Percentiles rank a stretch among this genome's conserved stretches.
These are phyloP conservation scores for Brachionus asplanchnoidis DNA, from an alignment of 1,140 invertebrate species.

Conservation along the genomic window DNA sequence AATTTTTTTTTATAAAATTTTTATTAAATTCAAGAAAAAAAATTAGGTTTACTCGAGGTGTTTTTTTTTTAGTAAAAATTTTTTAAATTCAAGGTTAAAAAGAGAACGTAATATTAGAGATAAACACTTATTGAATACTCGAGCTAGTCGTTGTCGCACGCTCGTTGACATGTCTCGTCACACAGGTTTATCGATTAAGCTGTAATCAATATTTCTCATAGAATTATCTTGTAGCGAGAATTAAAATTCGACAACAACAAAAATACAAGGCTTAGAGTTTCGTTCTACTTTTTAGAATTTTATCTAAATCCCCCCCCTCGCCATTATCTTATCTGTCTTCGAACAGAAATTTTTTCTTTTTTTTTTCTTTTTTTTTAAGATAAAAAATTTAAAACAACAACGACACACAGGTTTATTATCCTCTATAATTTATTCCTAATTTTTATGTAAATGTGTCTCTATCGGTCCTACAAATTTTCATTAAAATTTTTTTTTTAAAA, in stretches of 20 bases:
- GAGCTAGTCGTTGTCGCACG: not conserved
- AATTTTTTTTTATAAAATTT: too few species aligned
- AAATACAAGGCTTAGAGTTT: not conserved
- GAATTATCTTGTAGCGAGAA: not conserved
- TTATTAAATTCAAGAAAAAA: too few species aligned
- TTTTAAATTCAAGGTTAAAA: too few species aligned
- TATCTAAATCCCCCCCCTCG: constrained; percentile 16
- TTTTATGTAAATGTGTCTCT: constrained; percentile 36
- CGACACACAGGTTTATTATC: constrained; percentile 25
- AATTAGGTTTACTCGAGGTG: too few species aligned
- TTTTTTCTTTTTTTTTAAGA: not conserved
- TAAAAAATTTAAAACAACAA: not conserved
- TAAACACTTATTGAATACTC: not conserved
- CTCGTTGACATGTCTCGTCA: not conserved
- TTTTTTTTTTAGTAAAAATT: too few species aligned
- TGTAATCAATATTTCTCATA: not conserved
- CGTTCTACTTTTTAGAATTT: constrained; percentile 34
- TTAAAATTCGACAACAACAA: not conserved
- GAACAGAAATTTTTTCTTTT: not conserved
- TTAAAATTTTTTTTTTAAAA: constrained; percentile 14
- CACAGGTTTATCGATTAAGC: not conserved
- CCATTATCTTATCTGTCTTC: not conserved
- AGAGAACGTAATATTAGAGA: not conserved
- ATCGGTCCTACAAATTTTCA: constrained; percentile 19
- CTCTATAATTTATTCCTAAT: constrained; percentile 32